Evolutionary conservation across 1,140 invertebrate species (phyloP).

Genomic region (Parapsyche elsis): DNA sequence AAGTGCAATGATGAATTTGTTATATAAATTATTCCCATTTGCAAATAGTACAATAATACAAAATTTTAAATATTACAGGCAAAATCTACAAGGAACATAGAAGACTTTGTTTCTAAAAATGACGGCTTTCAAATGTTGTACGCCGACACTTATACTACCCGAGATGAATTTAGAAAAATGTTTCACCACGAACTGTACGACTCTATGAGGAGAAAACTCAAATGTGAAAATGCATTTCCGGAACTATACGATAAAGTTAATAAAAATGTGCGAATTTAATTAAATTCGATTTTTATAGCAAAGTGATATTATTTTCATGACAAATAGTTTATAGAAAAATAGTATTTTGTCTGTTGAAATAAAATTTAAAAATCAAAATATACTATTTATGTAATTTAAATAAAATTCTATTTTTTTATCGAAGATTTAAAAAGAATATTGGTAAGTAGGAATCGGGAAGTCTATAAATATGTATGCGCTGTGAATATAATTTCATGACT

Average conservation of each 20-base stretch:
- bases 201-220: constrained; percentile 70
- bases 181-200: constrained; percentile 86
- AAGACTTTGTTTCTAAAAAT: constrained; percentile 75
- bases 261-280: constrained; percentile 13
- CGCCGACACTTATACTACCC: constrained; percentile 82
- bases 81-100: constrained; percentile 76
- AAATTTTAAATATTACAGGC: constrained; percentile 56
- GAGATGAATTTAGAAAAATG: constrained; percentile 84
- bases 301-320: too few species aligned
- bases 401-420: too few species aligned
- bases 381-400: too few species aligned
- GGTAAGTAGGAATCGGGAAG: too few species aligned
- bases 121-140: constrained; percentile 89
- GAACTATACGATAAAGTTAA: constrained; percentile 86
- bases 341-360: not conserved
- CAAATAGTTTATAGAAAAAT: too few species aligned
- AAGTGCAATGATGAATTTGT: constrained; percentile 52
- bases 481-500: too few species aligned
- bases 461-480: too few species aligned
- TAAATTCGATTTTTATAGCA: too few species aligned
- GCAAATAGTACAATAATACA: not conserved
- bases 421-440: too few species aligned
- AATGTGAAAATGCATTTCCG: constrained; percentile 80
- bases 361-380: too few species aligned
- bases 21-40: not conserved